Conservation (phyloP, 2,888 invertebrate species). For the Caenorhabditis panamensis region DNA sequence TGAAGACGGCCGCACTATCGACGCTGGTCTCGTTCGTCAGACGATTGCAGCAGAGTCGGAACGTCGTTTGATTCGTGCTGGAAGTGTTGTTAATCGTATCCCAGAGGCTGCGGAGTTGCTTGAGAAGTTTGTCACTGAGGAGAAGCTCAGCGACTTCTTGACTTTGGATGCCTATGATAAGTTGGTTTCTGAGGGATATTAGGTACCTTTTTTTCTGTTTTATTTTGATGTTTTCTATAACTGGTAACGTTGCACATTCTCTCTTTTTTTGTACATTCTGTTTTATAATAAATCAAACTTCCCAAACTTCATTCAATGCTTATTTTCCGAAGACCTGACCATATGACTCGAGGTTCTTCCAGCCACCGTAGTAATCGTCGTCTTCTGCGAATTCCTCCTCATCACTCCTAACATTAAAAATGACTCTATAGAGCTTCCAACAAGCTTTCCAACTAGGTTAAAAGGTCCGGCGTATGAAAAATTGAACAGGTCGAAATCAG, state of each 20-base stretch:
- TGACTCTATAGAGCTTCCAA: slow-evolving; percentile 37
- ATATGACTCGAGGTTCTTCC: slow-evolving; percentile 12
- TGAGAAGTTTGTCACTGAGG: slow-evolving; percentile 85
- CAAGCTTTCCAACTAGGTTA: slow-evolving; percentile 39
- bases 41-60: slow-evolving; percentile 79
- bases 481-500: slow-evolving; percentile 31
- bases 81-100: slow-evolving; percentile 78
- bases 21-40: slow-evolving; percentile 81
- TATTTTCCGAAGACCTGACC: slow-evolving; percentile 4
- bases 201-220: slow-evolving; percentile 21
- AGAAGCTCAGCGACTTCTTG: slow-evolving; percentile 86
- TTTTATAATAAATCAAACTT: not conserved
- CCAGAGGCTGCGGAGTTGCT: slow-evolving; percentile 84
- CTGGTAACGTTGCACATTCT: not conserved
- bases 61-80: slow-evolving; percentile 76
- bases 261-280: too few species aligned
- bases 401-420: slow-evolving; percentile 26
- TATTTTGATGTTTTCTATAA: not conserved
- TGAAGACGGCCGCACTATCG: slow-evolving; percentile 79
- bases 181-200: slow-evolving; percentile 80
- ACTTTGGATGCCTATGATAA: slow-evolving; percentile 82
- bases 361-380: slow-evolving; percentile 4
- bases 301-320: not conserved
- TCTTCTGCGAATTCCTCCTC: slow-evolving; percentile 1
- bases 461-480: slow-evolving; percentile 43